phyloP scores from a whole-genome alignment of 2,113 vertebrate genomes.

The Natator depressus region DNA sequence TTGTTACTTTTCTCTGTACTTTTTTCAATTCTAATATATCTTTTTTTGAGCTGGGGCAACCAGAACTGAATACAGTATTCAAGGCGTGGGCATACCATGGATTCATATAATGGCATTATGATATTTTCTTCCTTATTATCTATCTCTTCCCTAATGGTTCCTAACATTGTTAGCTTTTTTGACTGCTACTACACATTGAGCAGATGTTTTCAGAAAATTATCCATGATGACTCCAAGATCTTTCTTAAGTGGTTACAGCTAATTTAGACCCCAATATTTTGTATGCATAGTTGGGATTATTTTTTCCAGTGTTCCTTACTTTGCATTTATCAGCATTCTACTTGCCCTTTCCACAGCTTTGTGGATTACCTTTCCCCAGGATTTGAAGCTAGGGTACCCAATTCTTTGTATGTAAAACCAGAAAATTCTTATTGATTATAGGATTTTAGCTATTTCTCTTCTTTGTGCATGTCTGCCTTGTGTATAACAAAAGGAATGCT shows the following conservation, averaged over 20 bases:
- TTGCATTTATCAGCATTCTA: neutral
- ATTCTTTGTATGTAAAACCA: neutral
- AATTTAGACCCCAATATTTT: neutral
- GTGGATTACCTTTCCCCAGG: neutral
- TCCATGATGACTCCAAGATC: neutral
- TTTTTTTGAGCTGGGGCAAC: neutral
- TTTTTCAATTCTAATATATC: neutral
- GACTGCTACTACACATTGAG: neutral
- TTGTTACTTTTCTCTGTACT: neutral
- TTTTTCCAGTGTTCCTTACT: neutral
- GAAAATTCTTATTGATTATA: neutral
- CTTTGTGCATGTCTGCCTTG: neutral
- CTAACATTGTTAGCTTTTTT: neutral
- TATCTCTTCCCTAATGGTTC: neutral
- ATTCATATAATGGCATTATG: neutral
- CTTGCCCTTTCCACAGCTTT: neutral
- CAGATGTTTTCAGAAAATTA: neutral
- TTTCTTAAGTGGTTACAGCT: neutral
- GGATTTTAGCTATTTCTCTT: neutral
- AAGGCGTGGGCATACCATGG: neutral
- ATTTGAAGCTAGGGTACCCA: constrained; percentile 9
- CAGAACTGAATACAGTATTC: neutral
- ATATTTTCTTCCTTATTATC: neutral
- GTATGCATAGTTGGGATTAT: neutral
- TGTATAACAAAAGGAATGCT: neutral